phyloP scores from a whole-genome alignment of 2,888 invertebrate genomes.

The Amiota mariae region DNA sequence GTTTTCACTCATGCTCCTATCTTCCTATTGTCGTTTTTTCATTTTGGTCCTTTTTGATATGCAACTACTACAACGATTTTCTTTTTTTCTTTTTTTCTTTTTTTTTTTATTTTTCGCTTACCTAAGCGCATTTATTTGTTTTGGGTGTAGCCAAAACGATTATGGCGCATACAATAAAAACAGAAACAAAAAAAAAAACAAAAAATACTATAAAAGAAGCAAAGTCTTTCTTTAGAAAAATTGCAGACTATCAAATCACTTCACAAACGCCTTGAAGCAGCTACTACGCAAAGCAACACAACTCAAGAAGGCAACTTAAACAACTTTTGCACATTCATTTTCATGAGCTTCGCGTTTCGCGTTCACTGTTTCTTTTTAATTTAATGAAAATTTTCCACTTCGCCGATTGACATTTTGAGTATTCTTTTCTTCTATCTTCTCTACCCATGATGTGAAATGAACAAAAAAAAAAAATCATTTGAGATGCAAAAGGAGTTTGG shows the following conservation, averaged over 20 bases:
- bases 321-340: constrained; percentile 33
- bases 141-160: constrained; percentile 51
- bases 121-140: constrained; percentile 66
- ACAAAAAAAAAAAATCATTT: constrained; percentile 59
- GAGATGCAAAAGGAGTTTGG: constrained; percentile 43
- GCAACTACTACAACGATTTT: constrained; percentile 38
- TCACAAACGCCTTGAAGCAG: constrained; percentile 56
- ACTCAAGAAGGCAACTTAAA: constrained; percentile 29
- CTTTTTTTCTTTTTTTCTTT: constrained; percentile 19
- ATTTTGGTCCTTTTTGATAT: constrained; percentile 2
- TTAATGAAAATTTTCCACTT: constrained; percentile 74
- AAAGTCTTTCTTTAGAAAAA: constrained; percentile 2
- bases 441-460: constrained; percentile 35
- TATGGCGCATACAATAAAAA: constrained; percentile 15
- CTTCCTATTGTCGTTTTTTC: neutral
- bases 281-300: constrained; percentile 1
- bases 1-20: neutral
- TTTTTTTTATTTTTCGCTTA: constrained; percentile 51
- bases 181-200: constrained; percentile 29
- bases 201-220: constrained; percentile 37
- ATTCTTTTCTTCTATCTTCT: constrained; percentile 38
- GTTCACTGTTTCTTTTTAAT: constrained; percentile 59
- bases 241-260: constrained; percentile 46
- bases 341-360: constrained; percentile 21
- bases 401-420: constrained; percentile 70